These are phyloP conservation scores for Drosophila rhopaloa DNA, from an alignment of 1,140 invertebrate species.

Conservation along the genomic window DNA sequence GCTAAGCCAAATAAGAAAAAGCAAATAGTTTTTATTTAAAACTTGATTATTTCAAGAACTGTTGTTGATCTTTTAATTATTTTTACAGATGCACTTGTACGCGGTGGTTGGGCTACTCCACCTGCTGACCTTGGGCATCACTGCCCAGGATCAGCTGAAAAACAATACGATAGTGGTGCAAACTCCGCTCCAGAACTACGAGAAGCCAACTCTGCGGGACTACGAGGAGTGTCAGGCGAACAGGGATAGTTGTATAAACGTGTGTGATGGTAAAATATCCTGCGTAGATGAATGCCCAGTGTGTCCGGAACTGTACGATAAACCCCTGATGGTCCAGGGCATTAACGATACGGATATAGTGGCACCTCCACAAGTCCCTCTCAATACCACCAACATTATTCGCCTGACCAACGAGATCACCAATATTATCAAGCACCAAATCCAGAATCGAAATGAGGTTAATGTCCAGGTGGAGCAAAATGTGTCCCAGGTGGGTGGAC, in stretches of 20 bases:
- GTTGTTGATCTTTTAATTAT: no score
- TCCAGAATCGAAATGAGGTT: conserved; percentile 54
- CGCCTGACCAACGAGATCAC: conserved; percentile 71
- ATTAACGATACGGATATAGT: conserved; percentile 65
- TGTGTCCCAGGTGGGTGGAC: conserved; percentile 66
- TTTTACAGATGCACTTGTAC: neutral
- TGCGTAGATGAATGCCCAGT: conserved; percentile 59
- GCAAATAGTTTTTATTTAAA: no score
- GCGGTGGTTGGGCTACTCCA: conserved; percentile 20
- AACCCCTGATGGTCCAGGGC: conserved; percentile 71
- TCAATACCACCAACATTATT: conserved; percentile 77
- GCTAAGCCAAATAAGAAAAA: no score
- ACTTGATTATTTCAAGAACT: no score
- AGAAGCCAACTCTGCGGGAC: conserved; percentile 65
- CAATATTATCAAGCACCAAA: conserved; percentile 68
- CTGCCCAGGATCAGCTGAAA: neutral
- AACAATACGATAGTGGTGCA: conserved; percentile 67
- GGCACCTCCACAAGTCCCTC: conserved; percentile 17
- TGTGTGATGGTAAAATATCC: conserved; percentile 15
- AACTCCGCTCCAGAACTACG: conserved; percentile 68
- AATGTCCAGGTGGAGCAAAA: conserved; percentile 68
- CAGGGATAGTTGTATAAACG: conserved; percentile 44
- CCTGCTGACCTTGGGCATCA: conserved; percentile 24
- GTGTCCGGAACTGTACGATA: conserved; percentile 64
- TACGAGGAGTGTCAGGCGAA: conserved; percentile 66